Percentiles rank a stretch among this genome's conserved stretches.
These are phyloP conservation scores for Pyrocephalus nanus DNA, from an alignment of 2,797 vertebrate species.

Conservation along the genomic window DNA sequence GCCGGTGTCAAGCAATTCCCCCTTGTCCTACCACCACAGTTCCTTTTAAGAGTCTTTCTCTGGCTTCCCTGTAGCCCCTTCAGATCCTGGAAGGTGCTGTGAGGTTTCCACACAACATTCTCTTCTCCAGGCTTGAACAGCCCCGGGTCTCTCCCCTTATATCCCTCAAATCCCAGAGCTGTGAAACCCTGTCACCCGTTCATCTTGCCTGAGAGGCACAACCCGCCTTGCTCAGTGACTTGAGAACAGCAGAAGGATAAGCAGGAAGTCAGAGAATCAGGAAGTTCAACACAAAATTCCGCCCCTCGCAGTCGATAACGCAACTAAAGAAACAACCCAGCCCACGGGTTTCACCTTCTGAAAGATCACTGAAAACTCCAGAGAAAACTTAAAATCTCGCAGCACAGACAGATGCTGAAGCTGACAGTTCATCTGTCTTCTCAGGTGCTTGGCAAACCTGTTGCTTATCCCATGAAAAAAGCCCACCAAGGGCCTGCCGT, in stretches of 20 bases:
- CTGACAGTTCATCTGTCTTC: rapidly evolving
- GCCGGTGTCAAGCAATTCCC: background rate
- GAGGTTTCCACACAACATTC: background rate
- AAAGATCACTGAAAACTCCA: background rate
- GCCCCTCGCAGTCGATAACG: background rate
- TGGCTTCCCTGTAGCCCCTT: background rate
- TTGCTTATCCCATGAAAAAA: background rate
- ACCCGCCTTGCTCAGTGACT: background rate
- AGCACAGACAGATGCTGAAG: background rate
- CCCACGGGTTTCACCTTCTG: background rate
- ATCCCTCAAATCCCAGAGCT: background rate
- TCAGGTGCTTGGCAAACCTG: background rate
- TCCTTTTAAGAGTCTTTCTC: background rate
- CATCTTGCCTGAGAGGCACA: rapidly evolving
- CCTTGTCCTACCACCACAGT: background rate
- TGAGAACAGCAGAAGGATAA: background rate
- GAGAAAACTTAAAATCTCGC: background rate
- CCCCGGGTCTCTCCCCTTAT: background rate
- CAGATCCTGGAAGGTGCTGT: background rate
- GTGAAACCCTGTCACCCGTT: background rate
- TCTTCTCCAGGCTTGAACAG: background rate
- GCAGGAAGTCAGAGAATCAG: background rate
- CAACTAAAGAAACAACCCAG: rapidly evolving
- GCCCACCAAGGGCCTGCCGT: background rate
- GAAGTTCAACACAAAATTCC: background rate